Base-by-base conservation (phyloP, 2,113 vertebrate genomes). In the Pagrus major region DNA sequence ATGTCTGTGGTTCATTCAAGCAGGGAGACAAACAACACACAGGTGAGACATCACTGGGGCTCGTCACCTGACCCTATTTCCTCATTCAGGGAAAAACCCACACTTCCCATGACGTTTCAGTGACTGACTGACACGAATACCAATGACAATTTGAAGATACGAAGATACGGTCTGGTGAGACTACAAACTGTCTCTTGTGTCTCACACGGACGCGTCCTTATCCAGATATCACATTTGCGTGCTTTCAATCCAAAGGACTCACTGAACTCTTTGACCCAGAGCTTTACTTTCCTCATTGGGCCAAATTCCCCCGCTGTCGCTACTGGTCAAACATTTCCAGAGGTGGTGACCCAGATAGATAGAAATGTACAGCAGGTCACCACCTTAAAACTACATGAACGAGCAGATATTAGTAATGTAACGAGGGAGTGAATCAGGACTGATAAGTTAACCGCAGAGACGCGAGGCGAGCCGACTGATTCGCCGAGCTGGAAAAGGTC, bases 271-370 rank as follows among this genome's bases (percentile, higher is more conserved):
- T 11, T 23, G 55, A 33, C 69, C 71, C 5, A 1, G 59, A 64
- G 81, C 52, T 72, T 83, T 78, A 6, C 61, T 81, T 85, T 89
- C 71, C 73, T 68, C 66, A 78, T 68, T 60, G 25, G 63, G 49
- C 41, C 18, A 23, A 51, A 71, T 54, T 82, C n/a, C 54, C 55
- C 42, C 15, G 23, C 35, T 71, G 47, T 59, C 2, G 2, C 66
- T 25, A 21, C 44, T 67, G 64, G 65, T 80, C 42, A 77, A 55
- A 83, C 39, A 42, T 71, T 69, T 69, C 49, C 18, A 12, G 12
- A 49, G 9, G 46, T 18, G 44, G 23, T 60, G 72, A 80, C 60
- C 41, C 60, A 47, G 20, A 74, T 27, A 55, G 39, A 58, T 10
- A 14, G 56, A 10, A 73, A 76, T 49, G 73, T 67, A 61, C 39